A percentile compares a stretch with the other conserved stretches of the same genome.
These are phyloP conservation scores for Erebia palarica DNA, from an alignment of 2,888 invertebrate genomes.

Conservation along the genomic window DNA sequence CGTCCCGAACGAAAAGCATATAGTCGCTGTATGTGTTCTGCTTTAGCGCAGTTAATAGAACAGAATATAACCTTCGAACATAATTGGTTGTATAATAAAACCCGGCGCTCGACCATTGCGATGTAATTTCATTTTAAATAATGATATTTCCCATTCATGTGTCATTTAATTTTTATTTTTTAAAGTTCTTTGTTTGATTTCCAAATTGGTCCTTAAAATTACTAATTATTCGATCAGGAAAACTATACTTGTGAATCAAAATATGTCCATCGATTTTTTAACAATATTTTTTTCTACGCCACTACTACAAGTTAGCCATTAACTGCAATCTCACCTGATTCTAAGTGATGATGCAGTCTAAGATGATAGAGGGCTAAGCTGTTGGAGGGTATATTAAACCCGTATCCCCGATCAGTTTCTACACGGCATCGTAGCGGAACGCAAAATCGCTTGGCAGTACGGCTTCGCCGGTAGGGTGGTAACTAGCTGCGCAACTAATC, in stretches of 20 bases:
- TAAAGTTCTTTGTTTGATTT: not conserved
- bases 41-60: slow-evolving; percentile 6
- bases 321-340: no score
- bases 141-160: not conserved
- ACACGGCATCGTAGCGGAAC: no score
- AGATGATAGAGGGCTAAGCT: no score
- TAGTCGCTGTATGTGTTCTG: not conserved
- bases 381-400: no score
- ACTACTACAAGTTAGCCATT: no score
- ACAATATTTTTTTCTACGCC: not conserved
- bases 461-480: no score
- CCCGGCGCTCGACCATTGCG: not conserved
- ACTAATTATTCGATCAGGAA: not conserved
- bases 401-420: no score
- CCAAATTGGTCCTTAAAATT: not conserved
- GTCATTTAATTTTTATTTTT: not conserved
- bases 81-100: slow-evolving; percentile 8
- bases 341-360: no score
- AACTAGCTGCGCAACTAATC: no score
- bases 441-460: no score
- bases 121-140: slow-evolving; percentile 10
- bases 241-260: not conserved
- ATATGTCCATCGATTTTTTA: not conserved
- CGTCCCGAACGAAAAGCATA: not conserved
- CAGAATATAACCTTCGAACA: slow-evolving; percentile 10